These are phyloP conservation scores for Zootoca vivipara DNA, from an alignment of 2,113 vertebrate species.

Conservation along the genomic window DNA sequence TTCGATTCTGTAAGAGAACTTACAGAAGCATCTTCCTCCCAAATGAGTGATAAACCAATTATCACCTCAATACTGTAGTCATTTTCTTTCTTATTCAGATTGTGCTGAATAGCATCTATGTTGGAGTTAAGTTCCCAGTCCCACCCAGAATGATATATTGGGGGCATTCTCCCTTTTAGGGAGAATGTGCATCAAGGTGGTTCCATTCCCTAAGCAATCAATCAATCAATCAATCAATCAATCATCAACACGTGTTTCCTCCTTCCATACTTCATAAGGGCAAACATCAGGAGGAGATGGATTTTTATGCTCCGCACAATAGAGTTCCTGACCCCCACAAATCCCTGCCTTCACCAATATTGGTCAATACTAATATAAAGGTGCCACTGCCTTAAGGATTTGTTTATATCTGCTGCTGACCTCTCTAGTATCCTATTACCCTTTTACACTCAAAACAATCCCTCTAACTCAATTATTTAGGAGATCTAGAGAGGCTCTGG, in stretches of 20 bases:
- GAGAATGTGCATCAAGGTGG: not conserved
- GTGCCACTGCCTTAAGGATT: conserved; percentile 14
- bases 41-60: not conserved
- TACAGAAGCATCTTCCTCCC: not conserved
- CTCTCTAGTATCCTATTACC: conserved; percentile 29
- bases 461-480: conserved; percentile 57
- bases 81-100: not conserved
- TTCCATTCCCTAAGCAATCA: not conserved
- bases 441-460: conserved; percentile 35
- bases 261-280: conserved; percentile 38
- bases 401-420: conserved; percentile 36
- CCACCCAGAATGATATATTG: not conserved
- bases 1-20: not conserved
- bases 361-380: conserved; percentile 59
- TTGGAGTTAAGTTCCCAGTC: not conserved
- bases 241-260: conserved; percentile 28
- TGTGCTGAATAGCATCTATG: not conserved
- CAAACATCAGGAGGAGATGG: conserved; percentile 41
- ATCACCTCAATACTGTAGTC: not conserved
- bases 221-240: not conserved
- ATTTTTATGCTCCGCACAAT: conserved; percentile 56
- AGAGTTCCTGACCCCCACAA: conserved; percentile 50
- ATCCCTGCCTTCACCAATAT: conserved; percentile 38
- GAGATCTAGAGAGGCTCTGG: conserved; percentile 33
- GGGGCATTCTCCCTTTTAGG: not conserved